A percentile compares a stretch with the other conserved stretches of the same genome.
Conservation (phyloP, 1,140 invertebrate genomes). For the Tyrophagus putrescentiae region DNA sequence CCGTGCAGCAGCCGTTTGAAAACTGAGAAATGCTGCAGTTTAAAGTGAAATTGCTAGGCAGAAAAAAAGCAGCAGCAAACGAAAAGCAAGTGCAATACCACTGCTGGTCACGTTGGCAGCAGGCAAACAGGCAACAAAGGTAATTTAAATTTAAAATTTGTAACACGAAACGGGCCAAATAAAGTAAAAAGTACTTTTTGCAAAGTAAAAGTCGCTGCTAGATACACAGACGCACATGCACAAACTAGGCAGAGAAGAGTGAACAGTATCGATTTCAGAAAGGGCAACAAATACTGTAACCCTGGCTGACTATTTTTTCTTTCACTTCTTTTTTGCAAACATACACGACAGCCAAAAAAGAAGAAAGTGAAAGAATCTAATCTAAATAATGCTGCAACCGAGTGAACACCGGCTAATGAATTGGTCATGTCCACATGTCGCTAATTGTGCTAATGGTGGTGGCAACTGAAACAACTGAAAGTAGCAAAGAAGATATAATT, state of each 20-base stretch:
- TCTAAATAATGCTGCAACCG: background rate
- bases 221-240: background rate
- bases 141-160: conserved; percentile 11
- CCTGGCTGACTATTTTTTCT: no score
- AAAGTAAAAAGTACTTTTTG: no score
- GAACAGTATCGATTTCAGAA: background rate
- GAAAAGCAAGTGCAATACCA: no score
- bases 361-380: no score
- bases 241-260: background rate
- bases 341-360: no score
- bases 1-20: background rate
- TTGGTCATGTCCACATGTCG: background rate
- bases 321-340: no score
- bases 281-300: background rate
- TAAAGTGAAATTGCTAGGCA: background rate
- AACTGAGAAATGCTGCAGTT: no score
- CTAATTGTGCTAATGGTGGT: background rate
- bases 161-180: no score
- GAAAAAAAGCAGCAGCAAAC: background rate
- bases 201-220: no score
- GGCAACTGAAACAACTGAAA: background rate
- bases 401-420: background rate
- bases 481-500: background rate
- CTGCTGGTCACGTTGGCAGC: conserved; percentile 3
- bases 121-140: background rate